phyloP scores from a whole-genome alignment of 2,797 vertebrate genomes.

The Cheirogaleus major region DNA sequence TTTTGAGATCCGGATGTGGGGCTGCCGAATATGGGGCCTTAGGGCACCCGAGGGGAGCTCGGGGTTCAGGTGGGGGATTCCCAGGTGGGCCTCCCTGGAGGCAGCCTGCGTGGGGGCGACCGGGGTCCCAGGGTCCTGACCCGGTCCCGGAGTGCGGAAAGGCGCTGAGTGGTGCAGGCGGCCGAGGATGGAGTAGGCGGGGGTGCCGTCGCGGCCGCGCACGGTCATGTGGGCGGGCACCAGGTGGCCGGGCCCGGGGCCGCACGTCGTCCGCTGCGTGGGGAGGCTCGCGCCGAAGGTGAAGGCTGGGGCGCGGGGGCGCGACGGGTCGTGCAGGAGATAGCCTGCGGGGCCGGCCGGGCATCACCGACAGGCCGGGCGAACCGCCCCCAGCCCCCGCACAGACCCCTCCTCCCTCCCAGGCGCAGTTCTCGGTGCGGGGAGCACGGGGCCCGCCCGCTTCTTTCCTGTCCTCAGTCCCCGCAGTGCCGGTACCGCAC shows the following conservation, averaged over 20 bases:
- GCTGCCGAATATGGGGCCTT: neutral
- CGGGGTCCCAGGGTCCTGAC: slow-evolving; percentile 79
- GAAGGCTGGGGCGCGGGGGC: slow-evolving; percentile 89
- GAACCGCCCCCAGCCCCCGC: too few species aligned
- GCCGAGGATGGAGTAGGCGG: slow-evolving; percentile 90
- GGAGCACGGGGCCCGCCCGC: neutral
- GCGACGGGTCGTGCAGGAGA: slow-evolving; percentile 88
- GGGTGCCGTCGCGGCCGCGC: slow-evolving; percentile 84
- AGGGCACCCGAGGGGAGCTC: neutral
- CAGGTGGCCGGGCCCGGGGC: slow-evolving; percentile 91
- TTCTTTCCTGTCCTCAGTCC: too few species aligned
- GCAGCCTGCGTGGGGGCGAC: neutral
- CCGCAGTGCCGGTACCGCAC: neutral
- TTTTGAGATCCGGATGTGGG: neutral
- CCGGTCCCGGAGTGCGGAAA: slow-evolving; percentile 90
- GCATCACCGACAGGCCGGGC: neutral
- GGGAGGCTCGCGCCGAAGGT: slow-evolving; percentile 88
- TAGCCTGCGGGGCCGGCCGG: slow-evolving; percentile 59
- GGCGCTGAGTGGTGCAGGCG: slow-evolving; percentile 82
- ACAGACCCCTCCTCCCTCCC: neutral
- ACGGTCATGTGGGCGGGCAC: slow-evolving; percentile 89
- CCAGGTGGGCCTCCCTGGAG: neutral
- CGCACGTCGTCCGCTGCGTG: slow-evolving; percentile 53
- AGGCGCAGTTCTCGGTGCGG: accelerated
- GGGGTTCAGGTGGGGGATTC: neutral